phyloP scores from a whole-genome alignment of 2,888 invertebrate genomes.

The Azorinus chamasolen region DNA sequence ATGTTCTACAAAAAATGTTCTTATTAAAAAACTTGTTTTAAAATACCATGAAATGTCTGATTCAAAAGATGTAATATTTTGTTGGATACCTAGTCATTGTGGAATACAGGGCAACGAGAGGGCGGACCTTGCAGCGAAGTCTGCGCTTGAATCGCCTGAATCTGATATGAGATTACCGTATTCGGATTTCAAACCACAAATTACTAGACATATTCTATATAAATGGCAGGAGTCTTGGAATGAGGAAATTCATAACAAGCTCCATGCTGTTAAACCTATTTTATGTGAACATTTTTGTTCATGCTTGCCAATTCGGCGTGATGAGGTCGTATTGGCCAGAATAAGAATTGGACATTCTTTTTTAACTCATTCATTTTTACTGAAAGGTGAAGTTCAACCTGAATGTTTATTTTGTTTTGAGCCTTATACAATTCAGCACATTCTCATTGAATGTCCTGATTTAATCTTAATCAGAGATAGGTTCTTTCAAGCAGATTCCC shows the following conservation, averaged over 20 bases:
- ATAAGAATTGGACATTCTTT: constrained; percentile 17
- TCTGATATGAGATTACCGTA: constrained; percentile 1
- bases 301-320: background rate
- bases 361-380: constrained; percentile 12
- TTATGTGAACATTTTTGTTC: background rate
- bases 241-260: constrained; percentile 7
- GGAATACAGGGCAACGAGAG: constrained; percentile 28
- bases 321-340: constrained; percentile 18
- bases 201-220: constrained; percentile 2
- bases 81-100: constrained; percentile 32
- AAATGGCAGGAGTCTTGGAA: constrained; percentile 21
- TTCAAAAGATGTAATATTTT: constrained; percentile 17
- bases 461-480: background rate
- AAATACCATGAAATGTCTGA: constrained; percentile 1
- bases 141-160: background rate
- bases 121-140: constrained; percentile 14
- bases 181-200: constrained; percentile 22
- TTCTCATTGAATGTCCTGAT: constrained; percentile 21
- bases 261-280: background rate
- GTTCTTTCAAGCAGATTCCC: background rate
- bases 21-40: constrained; percentile 9
- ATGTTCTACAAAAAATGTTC: background rate
- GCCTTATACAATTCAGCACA: constrained; percentile 7
- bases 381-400: constrained; percentile 12
- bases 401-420: constrained; percentile 6